Evolutionary conservation across 2,113 vertebrate species (phyloP), one percentile per base, ranked within the genome.

Genomic region (Myxocyprinus asiaticus): DNA sequence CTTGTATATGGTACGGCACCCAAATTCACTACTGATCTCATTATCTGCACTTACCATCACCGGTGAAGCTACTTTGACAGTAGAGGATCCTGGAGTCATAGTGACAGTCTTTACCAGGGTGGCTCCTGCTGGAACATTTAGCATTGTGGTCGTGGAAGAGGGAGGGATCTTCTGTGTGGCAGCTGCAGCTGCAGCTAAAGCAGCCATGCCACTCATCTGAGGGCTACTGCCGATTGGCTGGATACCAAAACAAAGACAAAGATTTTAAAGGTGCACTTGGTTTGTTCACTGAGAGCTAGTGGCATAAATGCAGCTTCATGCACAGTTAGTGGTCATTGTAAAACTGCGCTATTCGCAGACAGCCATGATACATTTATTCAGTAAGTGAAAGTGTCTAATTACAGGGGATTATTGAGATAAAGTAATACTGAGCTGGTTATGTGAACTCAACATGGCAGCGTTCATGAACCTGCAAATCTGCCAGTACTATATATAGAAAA

Each of bases 121-220:
- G 81, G 94, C 87, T 9, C 93, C 94, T 0, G 93, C 89, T 0
- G 94, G 93, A 56, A 95, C 86, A 14, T 93, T 94, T 48, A 95
- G 86, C 85, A 95, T 78, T 0, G 94, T 95, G 74, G 94, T 90
- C 0, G 92, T 87, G 0, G 93, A 92, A 9, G 94, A 92, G 5
- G 94, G 94, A 0, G 94, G 93, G 51, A 95, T 95, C 78, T 95
- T 95, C 80, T 95, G 94, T 2, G 94, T 95, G 78, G 94, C 94
- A 0, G 94, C 94, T 0, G 94, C 94, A 0, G 94, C 94, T 0
- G 94, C 94, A 0, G 93, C 94, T 69, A 95, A 83, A 0, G 94
- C 93, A 0, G 94, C 94, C 94, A 95, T 95, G 15, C 94, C 94
- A 3, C 93, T 95, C 93, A 95, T 94, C 88, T 95, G 94, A 0